These are phyloP conservation scores for Stenolophus ochropezus DNA, from an alignment of 2,888 invertebrate species.

Conservation along the genomic window DNA sequence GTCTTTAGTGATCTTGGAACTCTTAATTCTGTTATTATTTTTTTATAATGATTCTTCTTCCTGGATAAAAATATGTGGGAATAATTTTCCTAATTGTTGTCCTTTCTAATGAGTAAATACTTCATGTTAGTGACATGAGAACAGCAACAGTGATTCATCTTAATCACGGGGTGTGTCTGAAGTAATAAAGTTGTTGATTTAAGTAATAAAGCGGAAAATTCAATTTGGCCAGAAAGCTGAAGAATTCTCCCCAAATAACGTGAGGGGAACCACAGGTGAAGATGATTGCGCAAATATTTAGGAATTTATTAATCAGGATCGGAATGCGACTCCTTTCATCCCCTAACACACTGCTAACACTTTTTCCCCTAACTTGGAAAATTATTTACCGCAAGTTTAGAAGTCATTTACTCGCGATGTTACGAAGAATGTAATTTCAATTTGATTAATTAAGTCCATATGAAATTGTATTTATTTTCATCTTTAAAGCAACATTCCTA, in stretches of 20 bases:
- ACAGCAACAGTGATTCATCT: not conserved
- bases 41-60: no score
- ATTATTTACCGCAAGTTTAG: not conserved
- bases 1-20: no score
- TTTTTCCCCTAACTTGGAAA: constrained; percentile 4
- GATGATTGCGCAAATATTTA: constrained; percentile 41
- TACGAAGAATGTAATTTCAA: not conserved
- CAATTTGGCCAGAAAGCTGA: not conserved
- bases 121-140: not conserved
- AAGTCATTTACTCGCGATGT: not conserved
- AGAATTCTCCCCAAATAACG: constrained; percentile 4
- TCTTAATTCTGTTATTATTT: no score
- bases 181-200: not conserved
- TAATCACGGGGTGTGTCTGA: not conserved
- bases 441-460: no score
- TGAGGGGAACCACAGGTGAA: constrained; percentile 29
- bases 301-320: constrained; percentile 39
- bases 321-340: constrained; percentile 5
- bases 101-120: no score
- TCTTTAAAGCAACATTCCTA: no score
- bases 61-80: no score
- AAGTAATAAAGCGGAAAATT: constrained; percentile 11
- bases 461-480: no score
- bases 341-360: not conserved
- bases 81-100: no score